These are phyloP conservation scores for Brachionus paranguensis DNA, from an alignment of 1,140 invertebrate genomes.

Conservation along the genomic window DNA sequence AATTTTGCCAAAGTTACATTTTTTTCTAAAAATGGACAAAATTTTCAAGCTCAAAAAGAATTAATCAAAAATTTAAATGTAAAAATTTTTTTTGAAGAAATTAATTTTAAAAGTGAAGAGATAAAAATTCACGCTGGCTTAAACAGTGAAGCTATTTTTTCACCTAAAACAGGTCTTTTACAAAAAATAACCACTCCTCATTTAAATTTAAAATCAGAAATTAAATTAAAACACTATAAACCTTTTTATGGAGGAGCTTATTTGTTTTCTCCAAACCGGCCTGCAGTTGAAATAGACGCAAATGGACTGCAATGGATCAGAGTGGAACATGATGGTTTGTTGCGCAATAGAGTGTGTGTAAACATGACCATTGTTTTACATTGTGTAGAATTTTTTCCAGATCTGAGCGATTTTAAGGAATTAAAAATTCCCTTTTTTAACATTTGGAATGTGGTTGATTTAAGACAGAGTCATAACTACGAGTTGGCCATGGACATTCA, in stretches of 20 bases:
- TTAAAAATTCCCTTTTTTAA: conserved; percentile 47
- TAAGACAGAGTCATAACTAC: conserved; percentile 22
- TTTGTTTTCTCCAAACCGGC: conserved; percentile 81
- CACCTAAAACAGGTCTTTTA: conserved; percentile 43
- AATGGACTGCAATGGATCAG: not conserved
- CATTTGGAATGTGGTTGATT: conserved; percentile 36
- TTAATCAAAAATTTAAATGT: not conserved
- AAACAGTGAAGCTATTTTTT: conserved; percentile 31
- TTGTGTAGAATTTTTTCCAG: conserved; percentile 54
- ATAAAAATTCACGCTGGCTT: not conserved
- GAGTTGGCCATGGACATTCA: conserved; percentile 75
- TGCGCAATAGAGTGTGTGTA: conserved; percentile 25
- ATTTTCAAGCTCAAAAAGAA: not conserved
- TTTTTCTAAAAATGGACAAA: not conserved
- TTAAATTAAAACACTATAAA: conserved; percentile 66
- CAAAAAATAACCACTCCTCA: conserved; percentile 59
- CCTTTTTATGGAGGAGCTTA: conserved; percentile 75
- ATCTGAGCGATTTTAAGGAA: conserved; percentile 65
- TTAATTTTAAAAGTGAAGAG: not conserved
- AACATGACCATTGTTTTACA: conserved; percentile 20
- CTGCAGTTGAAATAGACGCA: conserved; percentile 57
- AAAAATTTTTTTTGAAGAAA: not conserved
- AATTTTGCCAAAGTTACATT: conserved; percentile 1
- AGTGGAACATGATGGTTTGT: not conserved
- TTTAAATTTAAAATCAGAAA: conserved; percentile 57